A percentile compares a stretch with the other conserved stretches of the same genome.
phyloP scores from a whole-genome alignment of 2,888 invertebrate species.

The Drosophila peninsularis region DNA sequence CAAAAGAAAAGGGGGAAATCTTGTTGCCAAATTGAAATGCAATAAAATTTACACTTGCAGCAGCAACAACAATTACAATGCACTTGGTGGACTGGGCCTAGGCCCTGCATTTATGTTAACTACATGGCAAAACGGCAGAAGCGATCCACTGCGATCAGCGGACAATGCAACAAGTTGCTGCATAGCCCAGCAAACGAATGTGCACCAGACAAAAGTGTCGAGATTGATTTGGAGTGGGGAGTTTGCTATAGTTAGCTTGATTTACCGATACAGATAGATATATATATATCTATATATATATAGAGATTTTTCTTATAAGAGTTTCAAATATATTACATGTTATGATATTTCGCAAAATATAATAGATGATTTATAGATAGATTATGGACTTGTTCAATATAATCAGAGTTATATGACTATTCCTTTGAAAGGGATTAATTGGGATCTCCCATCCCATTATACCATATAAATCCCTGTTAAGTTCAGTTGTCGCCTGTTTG shows the following conservation, averaged over 20 bases:
- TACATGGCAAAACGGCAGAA: conserved; percentile 40
- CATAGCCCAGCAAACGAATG: conserved; percentile 37
- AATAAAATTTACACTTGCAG: conserved; percentile 82
- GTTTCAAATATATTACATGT: too few relatives aligned
- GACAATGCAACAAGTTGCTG: conserved; percentile 55
- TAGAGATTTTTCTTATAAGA: too few relatives aligned
- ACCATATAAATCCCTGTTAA: too few relatives aligned
- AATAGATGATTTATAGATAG: too few relatives aligned
- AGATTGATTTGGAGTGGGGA: neutral
- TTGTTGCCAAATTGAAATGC: conserved; percentile 76
- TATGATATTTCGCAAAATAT: too few relatives aligned
- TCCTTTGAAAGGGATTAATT: too few relatives aligned
- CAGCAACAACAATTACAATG: conserved; percentile 45
- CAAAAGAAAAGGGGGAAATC: conserved; percentile 64
- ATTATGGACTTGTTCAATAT: too few relatives aligned
- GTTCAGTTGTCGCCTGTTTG: neutral
- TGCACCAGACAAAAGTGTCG: conserved; percentile 60
- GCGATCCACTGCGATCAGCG: conserved; percentile 28
- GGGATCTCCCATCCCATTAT: too few relatives aligned
- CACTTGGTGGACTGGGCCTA: conserved; percentile 47
- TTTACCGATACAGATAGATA: too few relatives aligned
- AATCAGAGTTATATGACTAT: too few relatives aligned
- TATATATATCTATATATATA: too few relatives aligned
- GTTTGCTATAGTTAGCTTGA: neutral
- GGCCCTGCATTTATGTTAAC: conserved; percentile 59